Base-by-base conservation (phyloP, 2,113 vertebrate species). In the Prochilodus magdalenae region DNA sequence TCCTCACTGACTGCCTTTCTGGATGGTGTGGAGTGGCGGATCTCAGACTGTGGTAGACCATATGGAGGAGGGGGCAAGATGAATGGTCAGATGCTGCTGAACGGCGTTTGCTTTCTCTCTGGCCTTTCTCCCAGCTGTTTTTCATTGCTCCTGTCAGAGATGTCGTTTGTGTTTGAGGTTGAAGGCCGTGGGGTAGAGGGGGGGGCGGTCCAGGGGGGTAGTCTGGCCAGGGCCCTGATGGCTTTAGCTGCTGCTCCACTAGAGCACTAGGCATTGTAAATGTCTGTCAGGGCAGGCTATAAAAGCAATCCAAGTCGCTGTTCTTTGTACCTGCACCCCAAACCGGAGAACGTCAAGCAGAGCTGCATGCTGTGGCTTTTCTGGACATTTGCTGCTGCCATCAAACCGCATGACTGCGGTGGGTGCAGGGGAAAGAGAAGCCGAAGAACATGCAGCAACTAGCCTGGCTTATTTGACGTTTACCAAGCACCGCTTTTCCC, bases 211-310 rank as follows among this genome's bases (percentile, higher is more conserved):
- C 30, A 22, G 2, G 16, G 29, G 7, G 65, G 69, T 3, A 63
- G 81, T 73, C 53, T 85, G 16, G 22, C 71, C 62, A 49, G 30
- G 77, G 29, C 60, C 36, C 73, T 87, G 80, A 87, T 87, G 77
- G 75, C 82, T 84, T 86, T 86, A 82, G 75, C 85, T 86, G 57
- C 85, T 84, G 85, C 75, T 84, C 29, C 79, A 70, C 75, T 71
- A 65, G 55, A 24, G 12, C 57, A 30, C 67, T 63, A 73, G 76
- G 60, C 69, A 63, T 78, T 78, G 82, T 86, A 86, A 84, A 84
- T 49, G 85, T 84, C 82, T 44, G 4, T 82, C 82, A 75, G 82
- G 71, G 16, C 22, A 36, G 65, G 29, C 75, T 72, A 65, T 86
- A 81, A 86, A 86, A 78, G 55, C 33, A 0, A 24, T 47, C 65